Percentiles rank a stretch among this genome's conserved stretches.
phyloP scores from a whole-genome alignment of 2,797 vertebrate genomes.

The Hybognathus amarus region DNA sequence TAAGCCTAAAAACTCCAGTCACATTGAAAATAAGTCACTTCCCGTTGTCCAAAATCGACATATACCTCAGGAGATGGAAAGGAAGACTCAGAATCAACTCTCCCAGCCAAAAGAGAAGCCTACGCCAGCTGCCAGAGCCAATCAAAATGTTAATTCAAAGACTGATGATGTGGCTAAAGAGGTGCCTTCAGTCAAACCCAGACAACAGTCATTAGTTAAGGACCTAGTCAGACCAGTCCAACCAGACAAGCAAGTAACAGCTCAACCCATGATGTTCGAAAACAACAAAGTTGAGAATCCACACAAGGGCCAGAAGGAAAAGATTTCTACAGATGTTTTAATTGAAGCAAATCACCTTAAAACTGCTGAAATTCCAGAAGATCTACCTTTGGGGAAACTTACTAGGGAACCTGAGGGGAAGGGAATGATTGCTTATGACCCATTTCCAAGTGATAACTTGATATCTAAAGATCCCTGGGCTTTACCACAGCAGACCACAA shows the following conservation, averaged over 20 bases:
- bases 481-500: conserved; percentile 51
- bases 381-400: neutral
- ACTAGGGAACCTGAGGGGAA: conserved; percentile 21
- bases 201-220: conserved; percentile 64
- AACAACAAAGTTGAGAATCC: neutral
- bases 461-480: conserved; percentile 67
- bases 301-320: neutral
- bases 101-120: conserved; percentile 39
- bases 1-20: conserved; percentile 46
- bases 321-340: neutral
- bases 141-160: conserved; percentile 18
- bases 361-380: conserved; percentile 10
- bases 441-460: conserved; percentile 65
- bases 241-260: conserved; percentile 35
- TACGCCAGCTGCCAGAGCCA: conserved; percentile 55
- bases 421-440: conserved; percentile 59
- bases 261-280: conserved; percentile 26
- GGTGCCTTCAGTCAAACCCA: conserved; percentile 72
- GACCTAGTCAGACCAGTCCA: conserved; percentile 58
- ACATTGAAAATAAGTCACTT: conserved; percentile 29
- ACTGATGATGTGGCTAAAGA: conserved; percentile 56
- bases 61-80: conserved; percentile 17
- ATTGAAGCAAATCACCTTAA: conserved; percentile 1
- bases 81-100: conserved; percentile 1
- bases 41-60: neutral